phyloP scores from a whole-genome alignment of 2,113 vertebrate genomes.

The Seriola dumerili region DNA sequence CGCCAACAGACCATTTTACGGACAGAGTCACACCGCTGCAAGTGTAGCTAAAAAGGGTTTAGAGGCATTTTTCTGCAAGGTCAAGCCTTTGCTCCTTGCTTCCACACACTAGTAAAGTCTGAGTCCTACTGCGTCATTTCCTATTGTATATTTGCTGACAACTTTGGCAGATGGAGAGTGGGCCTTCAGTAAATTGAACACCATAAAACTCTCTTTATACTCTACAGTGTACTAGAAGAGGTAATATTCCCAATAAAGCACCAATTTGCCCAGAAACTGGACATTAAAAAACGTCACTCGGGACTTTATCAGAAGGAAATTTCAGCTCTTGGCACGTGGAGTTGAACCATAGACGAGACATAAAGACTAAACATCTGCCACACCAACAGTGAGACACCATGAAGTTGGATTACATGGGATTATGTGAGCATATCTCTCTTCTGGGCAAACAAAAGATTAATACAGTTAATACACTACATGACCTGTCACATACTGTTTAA shows the following conservation, averaged over 20 bases:
- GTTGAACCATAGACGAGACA: background rate
- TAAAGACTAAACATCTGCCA: conserved; percentile 52
- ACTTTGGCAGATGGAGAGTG: conserved; percentile 36
- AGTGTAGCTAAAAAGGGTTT: conserved; percentile 21
- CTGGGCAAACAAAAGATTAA: conserved; percentile 61
- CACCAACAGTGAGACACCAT: conserved; percentile 27
- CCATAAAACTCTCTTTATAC: conserved; percentile 27
- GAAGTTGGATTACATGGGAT: conserved; percentile 54
- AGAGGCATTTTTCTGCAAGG: conserved; percentile 22
- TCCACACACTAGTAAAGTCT: conserved; percentile 5
- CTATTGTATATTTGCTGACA: conserved; percentile 22
- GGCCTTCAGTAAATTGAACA: conserved; percentile 27
- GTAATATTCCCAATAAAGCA: conserved; percentile 38
- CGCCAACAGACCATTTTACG: background rate
- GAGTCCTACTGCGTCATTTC: conserved; percentile 19
- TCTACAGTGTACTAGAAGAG: conserved; percentile 12
- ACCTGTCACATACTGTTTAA: conserved; percentile 33
- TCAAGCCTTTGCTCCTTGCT: conserved; percentile 11
- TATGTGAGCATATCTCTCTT: conserved; percentile 38
- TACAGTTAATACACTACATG: conserved; percentile 41
- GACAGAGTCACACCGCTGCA: background rate
- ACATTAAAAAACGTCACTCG: conserved; percentile 31
- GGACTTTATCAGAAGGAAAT: conserved; percentile 12
- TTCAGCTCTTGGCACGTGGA: conserved; percentile 20
- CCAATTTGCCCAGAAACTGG: conserved; percentile 14